Conservation (phyloP, 2,113 vertebrate genomes). For the Typhlomys cinereus region DNA sequence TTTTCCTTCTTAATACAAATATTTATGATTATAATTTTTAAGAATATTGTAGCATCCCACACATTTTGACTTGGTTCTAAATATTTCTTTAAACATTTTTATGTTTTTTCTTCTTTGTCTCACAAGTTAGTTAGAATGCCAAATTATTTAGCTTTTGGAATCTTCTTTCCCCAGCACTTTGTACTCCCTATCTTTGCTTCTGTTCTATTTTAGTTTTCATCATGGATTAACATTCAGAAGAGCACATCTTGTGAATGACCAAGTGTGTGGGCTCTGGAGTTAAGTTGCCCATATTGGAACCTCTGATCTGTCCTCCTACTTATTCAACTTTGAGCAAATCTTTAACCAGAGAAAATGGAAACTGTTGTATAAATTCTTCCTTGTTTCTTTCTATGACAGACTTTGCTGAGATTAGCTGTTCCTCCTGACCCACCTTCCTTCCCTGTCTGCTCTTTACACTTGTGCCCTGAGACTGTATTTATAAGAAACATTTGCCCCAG, state of each 20-base stretch:
- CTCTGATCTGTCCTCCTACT: background rate
- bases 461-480: no score
- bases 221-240: no score
- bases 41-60: background rate
- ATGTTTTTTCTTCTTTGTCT: no score
- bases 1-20: background rate
- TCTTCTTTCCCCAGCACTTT: background rate
- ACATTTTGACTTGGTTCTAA: background rate
- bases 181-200: no score
- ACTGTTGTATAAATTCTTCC: background rate
- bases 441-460: background rate
- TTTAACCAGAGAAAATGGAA: background rate
- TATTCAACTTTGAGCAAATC: background rate
- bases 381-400: background rate
- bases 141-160: background rate
- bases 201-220: no score
- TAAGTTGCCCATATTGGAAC: background rate
- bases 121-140: background rate
- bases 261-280: background rate
- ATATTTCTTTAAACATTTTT: no score
- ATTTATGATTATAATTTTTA: background rate
- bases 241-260: no score
- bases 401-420: background rate
- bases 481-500: background rate
- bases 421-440: background rate